Evolutionary conservation across 2,888 invertebrate species (phyloP).

Genomic region (Sclerodermus sp.): DNA sequence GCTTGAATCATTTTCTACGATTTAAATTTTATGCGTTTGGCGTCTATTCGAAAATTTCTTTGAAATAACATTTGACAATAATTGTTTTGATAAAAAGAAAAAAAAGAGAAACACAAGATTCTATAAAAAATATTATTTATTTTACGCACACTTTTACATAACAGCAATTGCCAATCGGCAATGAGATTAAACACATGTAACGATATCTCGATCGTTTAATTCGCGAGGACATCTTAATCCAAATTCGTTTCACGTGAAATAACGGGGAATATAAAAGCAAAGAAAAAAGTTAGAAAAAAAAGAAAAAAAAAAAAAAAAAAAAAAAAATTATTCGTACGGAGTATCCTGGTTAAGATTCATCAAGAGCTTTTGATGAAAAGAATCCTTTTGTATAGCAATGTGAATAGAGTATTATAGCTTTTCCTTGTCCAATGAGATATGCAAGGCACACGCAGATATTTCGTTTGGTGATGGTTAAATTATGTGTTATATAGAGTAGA

Average conservation of each 20-base stretch:
- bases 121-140: constrained; percentile 34
- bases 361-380: too few relatives aligned
- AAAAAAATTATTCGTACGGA: too few relatives aligned
- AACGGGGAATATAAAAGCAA: not conserved
- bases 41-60: too few relatives aligned
- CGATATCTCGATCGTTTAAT: constrained; percentile 3
- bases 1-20: not conserved
- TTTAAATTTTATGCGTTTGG: too few relatives aligned
- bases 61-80: too few relatives aligned
- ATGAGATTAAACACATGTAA: constrained; percentile 18
- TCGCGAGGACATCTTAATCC: too few relatives aligned
- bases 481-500: constrained; percentile 12
- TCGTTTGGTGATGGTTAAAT: constrained; percentile 6
- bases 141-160: constrained; percentile 31
- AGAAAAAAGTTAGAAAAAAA: too few relatives aligned
- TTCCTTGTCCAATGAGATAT: constrained; percentile 7
- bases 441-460: constrained; percentile 20
- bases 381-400: not conserved
- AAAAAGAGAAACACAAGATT: not conserved
- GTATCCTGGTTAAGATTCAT: too few relatives aligned
- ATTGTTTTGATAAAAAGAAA: not conserved
- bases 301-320: too few relatives aligned
- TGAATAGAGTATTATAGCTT: constrained; percentile 20
- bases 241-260: not conserved
- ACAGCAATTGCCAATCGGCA: constrained; percentile 19